Conservation (phyloP, 2,888 invertebrate species). For the Athalia rosae region DNA sequence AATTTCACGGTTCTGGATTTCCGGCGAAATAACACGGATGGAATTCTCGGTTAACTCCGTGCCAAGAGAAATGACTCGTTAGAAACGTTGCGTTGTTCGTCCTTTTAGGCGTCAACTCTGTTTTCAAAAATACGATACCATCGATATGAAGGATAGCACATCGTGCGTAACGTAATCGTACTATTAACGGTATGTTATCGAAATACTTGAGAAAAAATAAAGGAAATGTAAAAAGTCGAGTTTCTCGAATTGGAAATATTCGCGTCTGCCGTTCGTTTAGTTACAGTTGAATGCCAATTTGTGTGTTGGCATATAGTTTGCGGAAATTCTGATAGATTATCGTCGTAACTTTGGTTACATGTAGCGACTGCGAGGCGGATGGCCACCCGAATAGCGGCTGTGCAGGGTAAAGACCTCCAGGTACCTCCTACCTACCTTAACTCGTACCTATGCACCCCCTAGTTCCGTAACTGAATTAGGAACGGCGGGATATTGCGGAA, state of each 20-base stretch:
- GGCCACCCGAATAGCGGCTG: background rate
- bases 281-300: background rate
- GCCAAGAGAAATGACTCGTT: background rate
- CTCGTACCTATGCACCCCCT: conserved; percentile 56
- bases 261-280: background rate
- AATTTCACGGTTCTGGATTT: background rate
- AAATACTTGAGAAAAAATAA: too few relatives aligned
- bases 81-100: background rate
- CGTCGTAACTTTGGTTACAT: conserved; percentile 1
- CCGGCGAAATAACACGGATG: background rate
- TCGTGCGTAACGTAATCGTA: too few relatives aligned
- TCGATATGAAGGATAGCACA: too few relatives aligned
- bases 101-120: too few relatives aligned
- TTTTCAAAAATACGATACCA: too few relatives aligned
- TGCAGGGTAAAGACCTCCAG: conserved; percentile 35
- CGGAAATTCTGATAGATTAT: conserved; percentile 12
- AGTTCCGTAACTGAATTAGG: conserved; percentile 72
- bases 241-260: too few relatives aligned
- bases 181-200: too few relatives aligned
- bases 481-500: conserved; percentile 73
- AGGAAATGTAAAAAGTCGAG: too few relatives aligned
- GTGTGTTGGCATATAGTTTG: background rate
- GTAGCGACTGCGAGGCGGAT: conserved; percentile 13
- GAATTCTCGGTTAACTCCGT: background rate
- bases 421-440: background rate